Base-by-base conservation (phyloP, 2,113 vertebrate genomes). In the Bujurquina vittata region DNA sequence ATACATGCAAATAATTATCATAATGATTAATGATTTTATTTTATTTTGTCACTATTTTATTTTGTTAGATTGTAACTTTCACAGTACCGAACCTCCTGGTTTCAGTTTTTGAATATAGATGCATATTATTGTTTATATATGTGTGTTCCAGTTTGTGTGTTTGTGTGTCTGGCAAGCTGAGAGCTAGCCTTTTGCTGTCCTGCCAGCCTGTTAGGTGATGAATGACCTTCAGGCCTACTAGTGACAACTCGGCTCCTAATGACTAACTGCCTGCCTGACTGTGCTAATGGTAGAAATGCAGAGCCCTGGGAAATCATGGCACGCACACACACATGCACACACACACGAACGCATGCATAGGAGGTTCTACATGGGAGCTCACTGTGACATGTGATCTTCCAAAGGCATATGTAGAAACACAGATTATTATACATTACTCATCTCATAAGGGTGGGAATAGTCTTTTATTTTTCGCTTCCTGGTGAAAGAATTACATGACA, bases 201-300 rank as follows among this genome's bases (percentile, higher is more conserved):
- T 82, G 43, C 83, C 78, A 37, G 62, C 23, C 80, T 83, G 80
- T 73, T 61, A 90, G 62, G 74, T 87, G 86, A 94, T 93, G 63
- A 90, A 93, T 87, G 76, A 87, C 86, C 84, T 80, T 67, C 49
- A 82, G 33, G 77, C 18, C 37, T 43, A n/a, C 4, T 43, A 83
- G 57, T 89, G 91, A 92, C 88, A 91, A 80, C 85, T 63, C 10
- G 11, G 81, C 89, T 86, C 74, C 87, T 86, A 91, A 87, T 90
- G 89, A 91, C 89, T 88, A 85, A 84, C 84, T 83, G 86, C 67
- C 62, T 87, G 77, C 84, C 81, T 90, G 79, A 86, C 87, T 89
- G 83, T 54, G 26, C 73, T 85, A 93, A 74, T 81, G 35, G 26
- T 80, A 37, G 52, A 76, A 80, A 43, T 76, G 75, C 80, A 86